Conservation (phyloP, 2,888 invertebrate species). For the Agonopterix subpropinquella region DNA sequence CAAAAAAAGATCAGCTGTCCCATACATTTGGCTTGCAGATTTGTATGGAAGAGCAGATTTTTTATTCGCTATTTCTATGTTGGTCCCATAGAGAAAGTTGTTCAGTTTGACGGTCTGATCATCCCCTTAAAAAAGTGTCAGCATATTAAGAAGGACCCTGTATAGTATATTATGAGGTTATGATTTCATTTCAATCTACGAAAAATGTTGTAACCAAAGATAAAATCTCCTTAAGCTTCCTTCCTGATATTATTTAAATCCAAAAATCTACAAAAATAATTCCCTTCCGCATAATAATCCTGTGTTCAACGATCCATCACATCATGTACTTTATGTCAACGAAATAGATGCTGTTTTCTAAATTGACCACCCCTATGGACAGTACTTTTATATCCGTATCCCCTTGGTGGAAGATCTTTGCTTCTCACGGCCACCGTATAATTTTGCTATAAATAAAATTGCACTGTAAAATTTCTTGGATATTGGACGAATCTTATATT, state of each 20-base stretch:
- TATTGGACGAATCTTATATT: constrained; percentile 2
- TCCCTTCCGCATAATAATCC: constrained; percentile 11
- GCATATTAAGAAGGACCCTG: no score
- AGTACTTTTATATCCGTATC: constrained; percentile 1
- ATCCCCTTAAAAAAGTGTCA: no score
- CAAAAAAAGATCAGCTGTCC: no score
- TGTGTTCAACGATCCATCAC: constrained; percentile 3
- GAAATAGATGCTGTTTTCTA: background rate
- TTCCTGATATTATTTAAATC: constrained; percentile 6
- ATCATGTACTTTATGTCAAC: background rate
- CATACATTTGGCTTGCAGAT: no score
- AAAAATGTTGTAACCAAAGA: background rate
- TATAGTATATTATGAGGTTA: no score
- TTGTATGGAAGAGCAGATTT: no score
- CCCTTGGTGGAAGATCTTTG: constrained; percentile 24
- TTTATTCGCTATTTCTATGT: no score
- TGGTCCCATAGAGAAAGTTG: no score
- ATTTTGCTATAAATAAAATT: constrained; percentile 70
- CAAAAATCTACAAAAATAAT: constrained; percentile 15
- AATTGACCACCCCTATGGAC: no score
- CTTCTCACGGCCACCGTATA: constrained; percentile 66
- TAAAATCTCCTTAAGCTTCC: background rate
- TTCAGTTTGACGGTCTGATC: no score
- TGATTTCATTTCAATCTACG: background rate
- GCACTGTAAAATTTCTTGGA: constrained; percentile 62